These are phyloP conservation scores for Pedionomus torquatus DNA, from an alignment of 2,113 vertebrate species.

Conservation along the genomic window DNA sequence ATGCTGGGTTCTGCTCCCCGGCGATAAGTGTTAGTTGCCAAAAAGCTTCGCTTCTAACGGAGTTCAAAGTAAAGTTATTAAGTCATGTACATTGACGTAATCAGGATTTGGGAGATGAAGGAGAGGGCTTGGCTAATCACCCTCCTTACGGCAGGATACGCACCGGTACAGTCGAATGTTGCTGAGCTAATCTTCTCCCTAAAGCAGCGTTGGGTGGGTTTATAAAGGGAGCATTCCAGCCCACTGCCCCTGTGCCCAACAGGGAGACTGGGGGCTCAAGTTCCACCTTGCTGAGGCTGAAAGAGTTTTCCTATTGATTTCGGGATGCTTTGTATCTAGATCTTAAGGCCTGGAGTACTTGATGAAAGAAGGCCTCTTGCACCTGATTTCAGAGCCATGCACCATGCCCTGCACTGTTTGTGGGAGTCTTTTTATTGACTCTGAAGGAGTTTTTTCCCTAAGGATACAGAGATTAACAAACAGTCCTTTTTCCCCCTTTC, in stretches of 20 bases:
- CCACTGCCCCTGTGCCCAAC: background rate
- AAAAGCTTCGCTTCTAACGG: background rate
- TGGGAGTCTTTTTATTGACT: background rate
- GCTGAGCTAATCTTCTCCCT: background rate
- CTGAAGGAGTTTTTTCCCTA: background rate
- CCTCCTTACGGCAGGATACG: background rate
- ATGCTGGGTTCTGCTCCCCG: constrained; percentile 27
- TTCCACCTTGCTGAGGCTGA: background rate
- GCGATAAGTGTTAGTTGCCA: constrained; percentile 3
- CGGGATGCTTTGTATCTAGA: background rate
- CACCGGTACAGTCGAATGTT: rapidly evolving
- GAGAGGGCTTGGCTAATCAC: background rate
- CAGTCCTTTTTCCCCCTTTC: background rate
- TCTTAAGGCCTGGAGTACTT: background rate
- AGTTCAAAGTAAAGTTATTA: constrained; percentile 34
- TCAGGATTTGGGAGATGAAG: background rate
- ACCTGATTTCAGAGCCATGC: background rate
- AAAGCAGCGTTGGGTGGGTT: background rate
- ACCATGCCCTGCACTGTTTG: background rate
- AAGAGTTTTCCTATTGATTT: background rate
- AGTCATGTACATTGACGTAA: background rate
- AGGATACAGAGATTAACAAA: background rate
- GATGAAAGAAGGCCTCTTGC: background rate
- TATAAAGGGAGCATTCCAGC: background rate
- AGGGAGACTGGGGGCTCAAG: background rate